Conservation (phyloP, 1,140 invertebrate species). For the Eriosoma lanigerum region DNA sequence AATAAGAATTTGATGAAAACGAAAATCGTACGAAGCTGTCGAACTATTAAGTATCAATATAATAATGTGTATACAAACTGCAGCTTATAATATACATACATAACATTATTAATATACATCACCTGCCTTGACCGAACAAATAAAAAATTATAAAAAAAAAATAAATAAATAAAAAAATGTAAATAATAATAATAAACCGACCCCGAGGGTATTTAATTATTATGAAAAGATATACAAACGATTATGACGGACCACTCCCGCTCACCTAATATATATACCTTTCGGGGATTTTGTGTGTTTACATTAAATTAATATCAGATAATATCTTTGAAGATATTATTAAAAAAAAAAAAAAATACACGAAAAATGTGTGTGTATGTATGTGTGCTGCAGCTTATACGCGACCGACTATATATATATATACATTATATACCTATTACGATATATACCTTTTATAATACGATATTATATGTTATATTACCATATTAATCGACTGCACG, state of each 20-base stretch:
- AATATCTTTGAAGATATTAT: slow-evolving; percentile 47
- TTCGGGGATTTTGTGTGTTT: slow-evolving; percentile 45
- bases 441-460: neutral
- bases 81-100: too few species aligned
- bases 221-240: slow-evolving; percentile 38
- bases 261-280: slow-evolving; percentile 27
- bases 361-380: neutral
- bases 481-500: slow-evolving; percentile 2
- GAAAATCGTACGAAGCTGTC: too few species aligned
- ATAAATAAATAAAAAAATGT: neutral
- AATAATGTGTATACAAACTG: neutral
- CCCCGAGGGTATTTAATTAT: slow-evolving; percentile 49
- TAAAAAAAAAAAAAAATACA: slow-evolving; percentile 33
- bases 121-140: slow-evolving; percentile 35
- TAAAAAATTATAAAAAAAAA: neutral
- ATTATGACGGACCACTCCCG: slow-evolving; percentile 51
- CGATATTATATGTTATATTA: neutral
- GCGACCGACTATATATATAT: neutral
- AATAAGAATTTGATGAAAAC: too few species aligned
- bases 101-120: slow-evolving; percentile 22
- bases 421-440: too few species aligned
- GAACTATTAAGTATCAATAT: too few species aligned
- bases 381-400: neutral
- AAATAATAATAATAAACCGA: neutral
- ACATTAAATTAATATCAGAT: slow-evolving; percentile 45